Conservation (phyloP, 2,888 invertebrate genomes). For the Listrodromus nycthemerus region DNA sequence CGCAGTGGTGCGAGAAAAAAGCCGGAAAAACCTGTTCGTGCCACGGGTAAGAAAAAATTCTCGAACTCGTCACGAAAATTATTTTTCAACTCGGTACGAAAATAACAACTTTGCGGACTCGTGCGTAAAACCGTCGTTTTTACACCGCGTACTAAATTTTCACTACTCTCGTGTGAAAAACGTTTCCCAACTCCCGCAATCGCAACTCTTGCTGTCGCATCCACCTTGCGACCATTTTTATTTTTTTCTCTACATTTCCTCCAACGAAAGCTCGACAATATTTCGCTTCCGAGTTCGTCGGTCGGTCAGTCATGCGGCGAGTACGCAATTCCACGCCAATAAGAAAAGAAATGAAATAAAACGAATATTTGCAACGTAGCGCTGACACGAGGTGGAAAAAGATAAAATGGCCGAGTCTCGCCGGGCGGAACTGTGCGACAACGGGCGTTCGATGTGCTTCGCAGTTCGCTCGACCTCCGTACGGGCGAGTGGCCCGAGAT, state of each 20-base stretch:
- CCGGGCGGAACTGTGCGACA: slow-evolving; percentile 8
- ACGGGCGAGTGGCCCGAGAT: not conserved
- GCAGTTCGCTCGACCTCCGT: slow-evolving; percentile 20
- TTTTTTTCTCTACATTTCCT: not conserved
- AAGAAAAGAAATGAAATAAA: slow-evolving; percentile 10
- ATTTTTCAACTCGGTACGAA: too few relatives aligned
- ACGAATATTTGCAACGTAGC: slow-evolving; percentile 53
- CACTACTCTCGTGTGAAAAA: not conserved
- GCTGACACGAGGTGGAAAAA: slow-evolving; percentile 44
- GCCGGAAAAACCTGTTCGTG: too few relatives aligned
- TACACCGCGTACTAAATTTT: too few relatives aligned
- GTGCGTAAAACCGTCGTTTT: too few relatives aligned
- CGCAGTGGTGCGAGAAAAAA: too few relatives aligned
- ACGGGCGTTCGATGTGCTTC: slow-evolving; percentile 9
- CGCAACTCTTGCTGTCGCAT: not conserved
- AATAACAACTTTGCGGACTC: too few relatives aligned
- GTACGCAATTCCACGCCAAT: slow-evolving; percentile 41
- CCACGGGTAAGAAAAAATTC: too few relatives aligned
- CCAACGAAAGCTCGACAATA: not conserved
- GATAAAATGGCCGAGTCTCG: slow-evolving; percentile 12
- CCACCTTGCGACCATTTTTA: not conserved
- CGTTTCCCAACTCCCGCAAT: not conserved
- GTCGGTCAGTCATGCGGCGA: slow-evolving; percentile 1
- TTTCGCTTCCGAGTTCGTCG: slow-evolving; percentile 5
- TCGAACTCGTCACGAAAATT: too few relatives aligned